A percentile compares a stretch with the other conserved stretches of the same genome.
Evolutionary conservation across 2,888 invertebrate genomes (phyloP).

Genomic region (Nephrotoma guestfalica): DNA sequence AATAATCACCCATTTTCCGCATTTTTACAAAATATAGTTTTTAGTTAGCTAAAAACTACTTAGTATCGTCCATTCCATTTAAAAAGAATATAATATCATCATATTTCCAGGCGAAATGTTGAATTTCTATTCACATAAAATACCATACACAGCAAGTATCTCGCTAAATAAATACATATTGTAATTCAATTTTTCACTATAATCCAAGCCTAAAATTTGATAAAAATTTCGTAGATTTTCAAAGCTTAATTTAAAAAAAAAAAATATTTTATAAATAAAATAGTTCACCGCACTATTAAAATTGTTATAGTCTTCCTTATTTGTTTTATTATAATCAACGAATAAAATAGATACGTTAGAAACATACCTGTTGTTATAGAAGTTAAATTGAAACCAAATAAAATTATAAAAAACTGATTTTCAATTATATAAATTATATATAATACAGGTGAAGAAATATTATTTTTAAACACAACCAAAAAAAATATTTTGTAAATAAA

Average conservation of each 20-base stretch:
- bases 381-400: background rate
- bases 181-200: background rate
- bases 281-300: background rate
- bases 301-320: background rate
- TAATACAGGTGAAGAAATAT: background rate
- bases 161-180: background rate
- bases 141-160: background rate
- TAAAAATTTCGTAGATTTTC: background rate
- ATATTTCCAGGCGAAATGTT: background rate
- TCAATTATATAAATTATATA: background rate
- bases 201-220: background rate
- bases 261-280: background rate
- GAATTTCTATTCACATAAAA: background rate
- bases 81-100: background rate
- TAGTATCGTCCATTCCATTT: background rate
- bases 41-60: background rate
- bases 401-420: background rate
- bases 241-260: background rate
- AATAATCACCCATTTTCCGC: background rate
- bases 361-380: background rate
- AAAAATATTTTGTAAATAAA: background rate
- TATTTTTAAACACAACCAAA: background rate
- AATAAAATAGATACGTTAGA: background rate
- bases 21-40: background rate
- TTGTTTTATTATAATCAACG: background rate